Conservation (phyloP, 2,797 vertebrate species). For the Gymnoscopelus braueri region DNA sequence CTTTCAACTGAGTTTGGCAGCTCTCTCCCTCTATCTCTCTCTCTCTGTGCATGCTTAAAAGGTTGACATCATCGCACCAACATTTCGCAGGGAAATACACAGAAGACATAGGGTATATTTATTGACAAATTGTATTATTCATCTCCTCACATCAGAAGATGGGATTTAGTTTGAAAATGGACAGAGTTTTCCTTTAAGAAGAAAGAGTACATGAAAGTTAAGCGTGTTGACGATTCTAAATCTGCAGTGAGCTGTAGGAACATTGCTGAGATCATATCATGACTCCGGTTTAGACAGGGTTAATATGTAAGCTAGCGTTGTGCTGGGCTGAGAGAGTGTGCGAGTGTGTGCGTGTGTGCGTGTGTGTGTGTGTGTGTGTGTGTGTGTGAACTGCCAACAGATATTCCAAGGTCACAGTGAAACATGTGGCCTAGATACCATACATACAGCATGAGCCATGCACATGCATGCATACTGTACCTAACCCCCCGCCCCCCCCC, state of each 20-base stretch:
- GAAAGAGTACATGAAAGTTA: too few relatives aligned
- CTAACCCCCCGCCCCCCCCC: too few relatives aligned
- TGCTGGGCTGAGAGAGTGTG: not conserved
- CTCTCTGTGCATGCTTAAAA: too few relatives aligned
- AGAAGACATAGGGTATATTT: not conserved
- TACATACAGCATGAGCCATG: constrained; percentile 24
- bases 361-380: not conserved
- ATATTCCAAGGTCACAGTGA: constrained; percentile 46
- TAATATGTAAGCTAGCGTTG: constrained; percentile 6
- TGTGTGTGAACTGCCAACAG: constrained; percentile 31
- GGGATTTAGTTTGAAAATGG: too few relatives aligned
- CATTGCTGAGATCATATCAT: not conserved
- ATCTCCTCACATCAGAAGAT: not conserved
- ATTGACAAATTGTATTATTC: too few relatives aligned
- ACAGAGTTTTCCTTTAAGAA: not conserved
- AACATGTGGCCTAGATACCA: constrained; percentile 34
- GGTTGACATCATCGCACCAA: too few relatives aligned
- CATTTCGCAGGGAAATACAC: too few relatives aligned
- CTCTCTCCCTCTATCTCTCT: constrained; percentile 45
- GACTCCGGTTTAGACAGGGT: constrained; percentile 8
- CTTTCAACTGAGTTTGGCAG: constrained; percentile 61
- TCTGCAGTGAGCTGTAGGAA: too few relatives aligned
- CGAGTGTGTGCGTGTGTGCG: not conserved
- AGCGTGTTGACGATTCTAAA: too few relatives aligned
- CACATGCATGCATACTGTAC: constrained; percentile 1